These are phyloP conservation scores for Metalampra italica DNA, from an alignment of 2,888 invertebrate species.

Conservation along the genomic window DNA sequence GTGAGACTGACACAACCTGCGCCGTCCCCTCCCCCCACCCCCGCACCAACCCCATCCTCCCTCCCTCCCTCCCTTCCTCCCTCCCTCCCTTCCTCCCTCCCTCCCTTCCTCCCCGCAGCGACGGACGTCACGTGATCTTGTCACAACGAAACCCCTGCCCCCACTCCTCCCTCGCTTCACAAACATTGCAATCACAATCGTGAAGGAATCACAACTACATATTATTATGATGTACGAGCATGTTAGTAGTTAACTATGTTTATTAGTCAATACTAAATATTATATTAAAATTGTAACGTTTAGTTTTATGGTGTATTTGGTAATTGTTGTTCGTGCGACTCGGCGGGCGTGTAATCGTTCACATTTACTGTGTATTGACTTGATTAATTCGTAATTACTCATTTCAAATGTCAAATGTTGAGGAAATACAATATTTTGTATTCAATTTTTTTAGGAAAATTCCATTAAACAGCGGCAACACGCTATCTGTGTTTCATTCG, in stretches of 20 bases:
- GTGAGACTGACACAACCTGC: slow-evolving; percentile 66
- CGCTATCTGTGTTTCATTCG: slow-evolving; percentile 21
- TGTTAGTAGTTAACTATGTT: no score
- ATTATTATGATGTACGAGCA: no score
- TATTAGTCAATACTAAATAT: no score
- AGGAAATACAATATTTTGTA: slow-evolving; percentile 78
- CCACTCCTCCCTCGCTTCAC: no score
- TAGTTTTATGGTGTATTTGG: no score
- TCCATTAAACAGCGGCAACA: slow-evolving; percentile 75
- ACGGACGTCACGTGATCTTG: not conserved
- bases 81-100: not conserved
- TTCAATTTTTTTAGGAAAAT: slow-evolving; percentile 78
- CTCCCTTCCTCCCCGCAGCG: slow-evolving; percentile 4
- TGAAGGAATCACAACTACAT: no score
- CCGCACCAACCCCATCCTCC: slow-evolving; percentile 1
- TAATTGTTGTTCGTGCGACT: no score
- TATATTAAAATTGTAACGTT: no score
- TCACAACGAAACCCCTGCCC: no score
- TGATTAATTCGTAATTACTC: slow-evolving; percentile 28
- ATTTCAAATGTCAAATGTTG: slow-evolving; percentile 74
- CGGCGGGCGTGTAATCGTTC: slow-evolving; percentile 26
- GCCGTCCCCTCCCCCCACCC: slow-evolving; percentile 23
- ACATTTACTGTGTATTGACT: slow-evolving; percentile 57
- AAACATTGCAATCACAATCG: no score
- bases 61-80: slow-evolving; percentile 12